Evolutionary conservation across 2,888 invertebrate genomes (phyloP).

Genomic region (Augochlorella aurata): DNA sequence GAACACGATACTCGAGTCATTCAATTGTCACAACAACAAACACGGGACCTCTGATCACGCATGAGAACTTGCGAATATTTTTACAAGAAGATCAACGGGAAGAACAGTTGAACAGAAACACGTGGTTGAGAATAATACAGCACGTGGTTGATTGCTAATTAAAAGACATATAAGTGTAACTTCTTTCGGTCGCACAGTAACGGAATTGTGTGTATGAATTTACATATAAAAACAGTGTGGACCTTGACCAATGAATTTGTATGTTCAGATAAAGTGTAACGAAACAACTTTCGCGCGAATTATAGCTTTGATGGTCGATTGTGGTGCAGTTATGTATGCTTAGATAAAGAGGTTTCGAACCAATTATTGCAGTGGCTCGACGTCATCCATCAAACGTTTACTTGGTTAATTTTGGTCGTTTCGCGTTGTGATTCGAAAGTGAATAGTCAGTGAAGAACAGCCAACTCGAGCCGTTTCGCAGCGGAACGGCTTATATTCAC

Average conservation of each 20-base stretch:
- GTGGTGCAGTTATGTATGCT: not conserved
- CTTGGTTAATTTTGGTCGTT: not conserved
- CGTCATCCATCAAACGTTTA: not conserved
- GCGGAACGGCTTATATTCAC: slow-evolving; percentile 22
- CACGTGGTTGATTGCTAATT: not conserved
- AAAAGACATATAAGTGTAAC: not conserved
- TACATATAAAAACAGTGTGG: not conserved
- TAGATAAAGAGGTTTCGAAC: not conserved
- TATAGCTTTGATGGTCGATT: not conserved
- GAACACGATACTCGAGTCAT: not conserved
- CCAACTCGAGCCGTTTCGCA: too few relatives aligned
- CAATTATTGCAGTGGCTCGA: not conserved
- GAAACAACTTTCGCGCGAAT: not conserved
- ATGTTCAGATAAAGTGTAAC: not conserved
- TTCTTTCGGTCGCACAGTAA: not conserved
- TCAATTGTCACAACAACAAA: not conserved
- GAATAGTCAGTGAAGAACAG: not conserved
- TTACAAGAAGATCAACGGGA: not conserved
- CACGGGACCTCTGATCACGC: not conserved
- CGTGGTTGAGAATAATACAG: not conserved
- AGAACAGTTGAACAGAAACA: not conserved
- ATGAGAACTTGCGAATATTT: not conserved
- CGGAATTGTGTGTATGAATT: not conserved
- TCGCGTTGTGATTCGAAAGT: not conserved
- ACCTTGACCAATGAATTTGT: not conserved